Base-by-base conservation (phyloP, 2,888 invertebrate genomes). In the Athetis lepigone region DNA sequence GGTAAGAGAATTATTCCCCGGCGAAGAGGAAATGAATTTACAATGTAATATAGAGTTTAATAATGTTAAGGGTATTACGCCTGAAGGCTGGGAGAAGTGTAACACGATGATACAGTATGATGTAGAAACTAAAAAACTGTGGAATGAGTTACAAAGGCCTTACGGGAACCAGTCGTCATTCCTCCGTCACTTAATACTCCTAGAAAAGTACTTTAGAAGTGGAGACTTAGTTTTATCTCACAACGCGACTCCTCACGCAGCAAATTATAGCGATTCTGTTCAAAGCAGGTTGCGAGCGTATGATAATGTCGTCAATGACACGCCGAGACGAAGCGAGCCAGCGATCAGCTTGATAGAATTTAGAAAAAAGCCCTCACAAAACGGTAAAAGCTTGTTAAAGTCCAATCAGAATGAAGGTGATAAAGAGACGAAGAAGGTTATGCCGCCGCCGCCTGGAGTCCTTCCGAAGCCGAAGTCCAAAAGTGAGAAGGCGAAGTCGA, bases 141-240 rank as follows among this genome's bases (percentile, higher is more conserved):
- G 98, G 97, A 97, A 97, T 69, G 97, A 97, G 77, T 87, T 98
- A 39, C 98, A 98, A 84, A 96, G 97, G 85, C 98, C 98, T 0
- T 98, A 98, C 79, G 98, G 98, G 3, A 98, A 98, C 87, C 98
- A 98, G 82, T 98, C 98, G 43, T 98, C 98, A 75, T 98, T 98
- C 85, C 90, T 98, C 1, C 95, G 98, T 7, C 98, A 98, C 89
- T 91, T 98, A 37, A 97, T 98, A 52, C 91, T 98, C 6, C 86
- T 98, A 70, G 98, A 98, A 77, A 98, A 98, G 85, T 98, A 98
- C 88, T 98, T 97, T 85, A 95, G 98, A 59, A 97, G 96, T 70
- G 98, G 98, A 0, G 98, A 98, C 83, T 89, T 98, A 49, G 95
- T 97, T 0, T 85, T 98, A 13, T 96, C 97, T 0, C 96, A 97